Percentiles rank a stretch among this genome's conserved stretches.
phyloP scores from a whole-genome alignment of 2,797 vertebrate species.

The Diplodus sargus region DNA sequence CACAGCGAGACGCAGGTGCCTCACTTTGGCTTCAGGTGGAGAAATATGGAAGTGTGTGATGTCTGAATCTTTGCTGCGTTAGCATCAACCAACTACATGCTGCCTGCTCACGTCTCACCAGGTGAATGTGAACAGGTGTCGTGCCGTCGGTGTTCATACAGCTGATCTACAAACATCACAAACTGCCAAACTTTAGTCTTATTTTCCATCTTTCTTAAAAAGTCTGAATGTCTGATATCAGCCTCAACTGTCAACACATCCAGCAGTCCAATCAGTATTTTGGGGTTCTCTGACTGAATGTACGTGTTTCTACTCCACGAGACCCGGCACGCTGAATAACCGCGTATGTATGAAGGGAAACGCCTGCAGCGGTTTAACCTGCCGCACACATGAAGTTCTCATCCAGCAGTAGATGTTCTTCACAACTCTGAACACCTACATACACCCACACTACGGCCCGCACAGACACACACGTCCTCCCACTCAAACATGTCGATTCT shows the following conservation, averaged over 20 bases:
- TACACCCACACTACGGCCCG: neutral
- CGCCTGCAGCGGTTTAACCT: constrained; percentile 7
- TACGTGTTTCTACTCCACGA: neutral
- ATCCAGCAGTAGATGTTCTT: neutral
- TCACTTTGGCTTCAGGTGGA: too few species aligned
- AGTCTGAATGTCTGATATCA: too few species aligned
- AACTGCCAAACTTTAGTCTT: too few species aligned
- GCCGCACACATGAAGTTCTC: neutral
- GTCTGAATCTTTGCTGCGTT: too few species aligned
- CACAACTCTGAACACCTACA: neutral
- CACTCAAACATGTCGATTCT: neutral
- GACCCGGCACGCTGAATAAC: neutral
- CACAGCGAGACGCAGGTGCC: too few species aligned
- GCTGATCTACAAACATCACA: too few species aligned
- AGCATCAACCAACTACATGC: too few species aligned
- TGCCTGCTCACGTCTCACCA: too few species aligned
- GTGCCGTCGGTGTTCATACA: too few species aligned
- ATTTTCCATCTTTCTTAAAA: too few species aligned
- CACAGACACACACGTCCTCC: neutral
- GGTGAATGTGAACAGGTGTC: too few species aligned
- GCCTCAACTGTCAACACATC: neutral
- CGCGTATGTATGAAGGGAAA: neutral
- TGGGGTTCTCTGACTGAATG: neutral
- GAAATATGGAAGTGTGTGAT: too few species aligned
- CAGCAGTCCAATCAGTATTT: neutral